Evolutionary conservation across 2,888 invertebrate genomes (phyloP).

Genomic region (Drosophila koepferae): DNA sequence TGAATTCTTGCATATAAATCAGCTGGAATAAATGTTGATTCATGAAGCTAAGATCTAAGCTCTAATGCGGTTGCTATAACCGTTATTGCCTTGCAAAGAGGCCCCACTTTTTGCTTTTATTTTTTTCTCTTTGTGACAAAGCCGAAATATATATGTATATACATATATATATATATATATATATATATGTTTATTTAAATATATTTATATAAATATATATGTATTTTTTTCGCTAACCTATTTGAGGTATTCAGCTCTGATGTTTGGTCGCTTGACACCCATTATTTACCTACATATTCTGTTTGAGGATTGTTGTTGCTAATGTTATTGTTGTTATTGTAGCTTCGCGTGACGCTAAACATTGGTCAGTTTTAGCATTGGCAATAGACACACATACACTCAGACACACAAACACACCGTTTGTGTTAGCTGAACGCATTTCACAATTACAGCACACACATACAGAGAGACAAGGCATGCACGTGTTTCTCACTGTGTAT

Average conservation of each 20-base stretch:
- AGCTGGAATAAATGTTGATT: too few species aligned
- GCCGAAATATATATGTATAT: conserved; percentile 7
- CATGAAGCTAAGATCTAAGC: too few species aligned
- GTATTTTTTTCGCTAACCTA: conserved; percentile 9
- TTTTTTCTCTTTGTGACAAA: background rate
- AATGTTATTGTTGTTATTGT: conserved; percentile 46
- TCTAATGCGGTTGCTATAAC: too few species aligned
- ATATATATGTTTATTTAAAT: too few species aligned
- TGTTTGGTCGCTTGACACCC: conserved; percentile 37
- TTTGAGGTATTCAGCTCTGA: conserved; percentile 17
- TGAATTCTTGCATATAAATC: too few species aligned
- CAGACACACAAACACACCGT: background rate
- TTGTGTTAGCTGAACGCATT: conserved; percentile 62
- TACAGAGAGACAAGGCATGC: conserved; percentile 12
- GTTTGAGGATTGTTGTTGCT: conserved; percentile 44
- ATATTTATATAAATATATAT: too few species aligned
- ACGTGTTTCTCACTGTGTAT: conserved; percentile 8
- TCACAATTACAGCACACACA: conserved; percentile 58
- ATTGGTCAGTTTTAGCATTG: conserved; percentile 77
- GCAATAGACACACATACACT: conserved; percentile 43
- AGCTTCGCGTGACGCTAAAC: conserved; percentile 78
- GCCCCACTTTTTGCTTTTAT: too few species aligned
- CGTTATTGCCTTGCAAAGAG: too few species aligned
- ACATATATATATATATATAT: too few species aligned
- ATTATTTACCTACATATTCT: conserved; percentile 52